Evolutionary conservation across 2,797 vertebrate genomes (phyloP), one percentile per base, ranked within the genome.

Genomic region (Prionace glauca): DNA sequence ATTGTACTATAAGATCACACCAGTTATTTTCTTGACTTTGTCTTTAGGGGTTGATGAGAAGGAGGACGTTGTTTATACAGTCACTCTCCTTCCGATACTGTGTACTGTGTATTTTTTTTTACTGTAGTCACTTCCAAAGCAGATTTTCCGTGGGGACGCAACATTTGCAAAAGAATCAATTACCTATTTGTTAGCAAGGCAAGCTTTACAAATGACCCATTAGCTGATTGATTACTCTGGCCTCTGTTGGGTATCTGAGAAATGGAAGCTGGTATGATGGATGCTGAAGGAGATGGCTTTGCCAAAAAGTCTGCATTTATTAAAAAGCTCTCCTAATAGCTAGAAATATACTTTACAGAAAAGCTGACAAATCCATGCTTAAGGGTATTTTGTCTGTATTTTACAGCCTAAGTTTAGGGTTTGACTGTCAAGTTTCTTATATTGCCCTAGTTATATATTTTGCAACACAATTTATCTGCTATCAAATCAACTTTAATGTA

Each of bases 181-280:
- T 98, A 98, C 97, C 97, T 97, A 98, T 98, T 98, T 98, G 97
- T 98, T 98, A 98, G 98, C 97, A 96, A 96, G 97, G 97, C 96
- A 96, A 97, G 97, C 97, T 97, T 98, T 98, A 97, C 98, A 97
- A 97, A 98, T 98, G 97, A 98, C 97, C 97, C 97, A 98, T 98
- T 98, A 98, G 97, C 97, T 97, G 97, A 98, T 98, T 98, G 98
- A 98, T 98, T 98, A 97, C 97, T 97, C 96, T 96, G 97, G 97
- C 97, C 97, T 97, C 97, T 95, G 96, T 96, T 97, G 97, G 96
- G 97, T 96, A 96, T 97, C 96, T 95, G 95, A 96, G 96, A 2
- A 96, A 97, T 97, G 96, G 97, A 97, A 97, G 97, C 97, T 97
- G 96, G 96, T 96, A 96, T 97, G 97, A 97, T 97, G 96, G 97